Conservation (phyloP, 37 sponge, comb jelly and placozoan genomes). For the Haliclona indistincta region DNA sequence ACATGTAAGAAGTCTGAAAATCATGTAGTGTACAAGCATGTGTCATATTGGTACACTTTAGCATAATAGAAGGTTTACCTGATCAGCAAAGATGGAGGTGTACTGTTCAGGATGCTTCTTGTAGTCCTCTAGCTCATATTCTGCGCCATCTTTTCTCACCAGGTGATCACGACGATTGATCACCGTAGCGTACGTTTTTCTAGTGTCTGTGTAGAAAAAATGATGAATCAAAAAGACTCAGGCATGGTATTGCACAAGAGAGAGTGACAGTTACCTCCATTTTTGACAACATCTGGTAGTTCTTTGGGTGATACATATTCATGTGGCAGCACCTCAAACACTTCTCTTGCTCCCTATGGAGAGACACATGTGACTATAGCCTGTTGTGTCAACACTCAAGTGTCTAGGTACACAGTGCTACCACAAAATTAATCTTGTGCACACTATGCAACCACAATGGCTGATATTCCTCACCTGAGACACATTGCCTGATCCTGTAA, state of each 20-base stretch:
- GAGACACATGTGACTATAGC: neutral
- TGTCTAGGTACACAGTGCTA: too few species aligned
- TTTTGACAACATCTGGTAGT: conserved; percentile 74
- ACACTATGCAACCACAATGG: too few species aligned
- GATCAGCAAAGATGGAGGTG: conserved; percentile 51
- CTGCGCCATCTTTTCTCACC: conserved; percentile 40
- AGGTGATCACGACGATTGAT: conserved; percentile 71
- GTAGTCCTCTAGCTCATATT: conserved; percentile 59
- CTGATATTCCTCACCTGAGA: conserved; percentile 87
- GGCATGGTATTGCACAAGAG: neutral
- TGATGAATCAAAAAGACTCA: neutral
- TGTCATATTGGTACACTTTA: too few species aligned
- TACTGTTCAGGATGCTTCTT: conserved; percentile 52
- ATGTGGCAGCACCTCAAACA: conserved; percentile 92
- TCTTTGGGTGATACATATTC: conserved; percentile 82
- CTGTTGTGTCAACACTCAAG: too few species aligned
- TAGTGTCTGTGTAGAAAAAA: conserved; percentile 35
- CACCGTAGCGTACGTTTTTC: conserved; percentile 73
- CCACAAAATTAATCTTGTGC: too few species aligned
- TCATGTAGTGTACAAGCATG: too few species aligned
- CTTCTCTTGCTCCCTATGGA: conserved; percentile 84
- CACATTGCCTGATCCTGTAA: conserved; percentile 96
- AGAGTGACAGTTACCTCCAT: conserved; percentile 60
- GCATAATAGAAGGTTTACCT: too few species aligned
- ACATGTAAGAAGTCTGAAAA: too few species aligned